Conservation (phyloP, 2,113 vertebrate genomes). For the Crotalus tigris region DNA sequence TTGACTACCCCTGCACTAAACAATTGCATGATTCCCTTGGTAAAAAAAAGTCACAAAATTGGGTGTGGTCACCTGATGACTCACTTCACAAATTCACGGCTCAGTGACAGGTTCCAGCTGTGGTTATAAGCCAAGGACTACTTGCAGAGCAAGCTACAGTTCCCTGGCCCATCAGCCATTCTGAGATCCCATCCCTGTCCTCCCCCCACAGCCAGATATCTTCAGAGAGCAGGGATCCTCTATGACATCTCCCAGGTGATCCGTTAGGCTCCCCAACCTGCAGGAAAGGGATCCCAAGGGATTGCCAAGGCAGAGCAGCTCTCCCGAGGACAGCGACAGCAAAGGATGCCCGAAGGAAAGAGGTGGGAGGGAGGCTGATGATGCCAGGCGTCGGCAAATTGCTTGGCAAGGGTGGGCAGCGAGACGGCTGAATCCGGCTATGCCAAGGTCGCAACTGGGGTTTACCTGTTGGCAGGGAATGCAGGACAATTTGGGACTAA, state of each 20-base stretch:
- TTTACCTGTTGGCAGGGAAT: background rate
- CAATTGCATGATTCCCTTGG: no score
- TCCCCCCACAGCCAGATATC: no score
- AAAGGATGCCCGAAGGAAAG: background rate
- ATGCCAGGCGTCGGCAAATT: background rate
- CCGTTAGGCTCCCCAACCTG: background rate
- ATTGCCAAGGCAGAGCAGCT: background rate
- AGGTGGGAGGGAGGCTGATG: no score
- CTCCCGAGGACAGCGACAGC: background rate
- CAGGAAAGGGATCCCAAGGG: background rate
- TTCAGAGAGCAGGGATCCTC: no score
- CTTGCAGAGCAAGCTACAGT: no score
- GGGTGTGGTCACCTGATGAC: no score
- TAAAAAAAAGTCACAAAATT: no score
- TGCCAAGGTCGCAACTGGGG: background rate
- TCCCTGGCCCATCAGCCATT: no score
- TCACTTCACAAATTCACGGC: no score
- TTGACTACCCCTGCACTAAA: no score
- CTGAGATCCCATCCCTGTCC: background rate
- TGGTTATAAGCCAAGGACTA: no score
- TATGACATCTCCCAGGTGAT: background rate
- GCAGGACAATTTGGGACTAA: background rate
- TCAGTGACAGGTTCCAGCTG: no score
- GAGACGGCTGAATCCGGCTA: background rate
- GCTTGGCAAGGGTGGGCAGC: background rate